phyloP scores from a whole-genome alignment of 2,113 vertebrate species.

The Alaudala cheleensis region DNA sequence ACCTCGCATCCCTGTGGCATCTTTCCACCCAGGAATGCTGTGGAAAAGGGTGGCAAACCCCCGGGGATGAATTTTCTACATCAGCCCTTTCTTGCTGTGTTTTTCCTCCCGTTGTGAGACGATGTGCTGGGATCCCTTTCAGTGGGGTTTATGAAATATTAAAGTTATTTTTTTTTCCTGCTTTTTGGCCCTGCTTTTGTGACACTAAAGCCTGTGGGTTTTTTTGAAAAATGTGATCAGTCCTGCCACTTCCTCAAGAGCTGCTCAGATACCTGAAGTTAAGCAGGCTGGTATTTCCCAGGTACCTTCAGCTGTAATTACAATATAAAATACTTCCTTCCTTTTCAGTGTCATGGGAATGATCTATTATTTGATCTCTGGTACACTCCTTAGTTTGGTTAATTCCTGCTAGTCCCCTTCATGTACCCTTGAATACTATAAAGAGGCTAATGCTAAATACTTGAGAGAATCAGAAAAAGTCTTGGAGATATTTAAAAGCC shows the following conservation, averaged over 20 bases:
- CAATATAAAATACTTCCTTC: not conserved
- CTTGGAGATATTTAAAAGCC: not conserved
- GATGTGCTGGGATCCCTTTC: not conserved
- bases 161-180: not conserved
- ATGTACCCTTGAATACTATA: not conserved
- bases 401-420: not conserved
- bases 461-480: not conserved
- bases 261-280: not conserved
- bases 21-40: not conserved
- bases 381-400: not conserved
- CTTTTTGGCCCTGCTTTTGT: not conserved
- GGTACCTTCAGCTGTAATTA: not conserved
- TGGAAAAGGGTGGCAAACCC: fast-evolving
- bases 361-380: not conserved
- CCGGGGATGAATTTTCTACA: not conserved
- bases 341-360: not conserved
- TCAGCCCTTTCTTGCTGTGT: fast-evolving
- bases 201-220: not conserved
- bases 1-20: fast-evolving
- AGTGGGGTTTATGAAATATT: not conserved
- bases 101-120: fast-evolving
- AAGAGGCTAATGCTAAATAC: not conserved
- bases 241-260: not conserved
- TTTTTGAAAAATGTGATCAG: not conserved
- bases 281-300: not conserved